These are phyloP conservation scores for Coenonympha arcania DNA, from an alignment of 2,888 invertebrate genomes.

Conservation along the genomic window DNA sequence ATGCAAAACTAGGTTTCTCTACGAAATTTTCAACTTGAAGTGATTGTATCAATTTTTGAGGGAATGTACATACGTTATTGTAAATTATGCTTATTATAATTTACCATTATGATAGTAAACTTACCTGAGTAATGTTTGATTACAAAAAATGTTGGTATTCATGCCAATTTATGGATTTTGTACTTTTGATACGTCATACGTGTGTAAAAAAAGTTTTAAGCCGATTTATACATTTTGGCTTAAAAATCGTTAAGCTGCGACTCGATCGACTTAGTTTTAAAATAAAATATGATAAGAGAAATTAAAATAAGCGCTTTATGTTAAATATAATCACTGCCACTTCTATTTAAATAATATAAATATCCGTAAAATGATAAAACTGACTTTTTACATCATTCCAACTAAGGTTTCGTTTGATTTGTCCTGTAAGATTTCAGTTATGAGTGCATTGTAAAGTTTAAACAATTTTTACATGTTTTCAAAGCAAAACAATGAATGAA, in stretches of 20 bases:
- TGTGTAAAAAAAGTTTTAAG: background rate
- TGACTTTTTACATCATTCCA: background rate
- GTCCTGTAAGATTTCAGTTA: too few species aligned
- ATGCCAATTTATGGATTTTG: conserved; percentile 8
- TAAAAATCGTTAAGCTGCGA: too few species aligned
- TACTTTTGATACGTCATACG: conserved; percentile 4
- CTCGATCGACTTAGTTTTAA: background rate
- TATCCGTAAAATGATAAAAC: background rate
- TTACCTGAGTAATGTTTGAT: conserved; percentile 3
- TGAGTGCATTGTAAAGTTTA: too few species aligned
- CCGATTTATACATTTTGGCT: background rate
- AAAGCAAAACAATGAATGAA: background rate
- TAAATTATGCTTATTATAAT: conserved; percentile 21
- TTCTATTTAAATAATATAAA: conserved; percentile 26
- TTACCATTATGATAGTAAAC: too few species aligned
- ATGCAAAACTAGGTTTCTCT: conserved; percentile 4
- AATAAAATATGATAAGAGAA: conserved; percentile 1
- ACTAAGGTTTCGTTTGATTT: too few species aligned
- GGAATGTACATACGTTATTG: conserved; percentile 19
- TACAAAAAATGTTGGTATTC: conserved; percentile 1
- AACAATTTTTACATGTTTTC: too few species aligned
- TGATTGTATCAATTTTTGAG: conserved; percentile 19
- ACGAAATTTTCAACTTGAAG: conserved; percentile 16
- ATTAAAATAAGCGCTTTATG: conserved; percentile 32
- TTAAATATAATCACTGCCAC: conserved; percentile 61